Evolutionary conservation across 2,888 invertebrate genomes (phyloP).

Genomic region (Hirtodrosophila duncani): DNA sequence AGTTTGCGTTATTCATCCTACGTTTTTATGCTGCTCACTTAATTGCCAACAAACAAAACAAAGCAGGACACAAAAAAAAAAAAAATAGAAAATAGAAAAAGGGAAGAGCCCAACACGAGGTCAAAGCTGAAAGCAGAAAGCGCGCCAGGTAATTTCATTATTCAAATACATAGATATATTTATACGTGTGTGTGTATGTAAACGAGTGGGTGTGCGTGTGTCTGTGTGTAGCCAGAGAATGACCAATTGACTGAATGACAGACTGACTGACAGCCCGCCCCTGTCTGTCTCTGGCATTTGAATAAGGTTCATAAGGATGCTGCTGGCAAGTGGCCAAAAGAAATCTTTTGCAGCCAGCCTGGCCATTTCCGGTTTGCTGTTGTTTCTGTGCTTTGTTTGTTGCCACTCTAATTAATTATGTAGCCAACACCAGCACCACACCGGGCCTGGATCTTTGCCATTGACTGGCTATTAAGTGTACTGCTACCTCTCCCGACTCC

Average conservation of each 20-base stretch:
- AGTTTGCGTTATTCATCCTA: no score
- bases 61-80: not conserved
- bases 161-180: no score
- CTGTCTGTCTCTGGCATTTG: constrained; percentile 8
- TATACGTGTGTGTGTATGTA: no score
- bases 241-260: constrained; percentile 14
- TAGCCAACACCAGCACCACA: not conserved
- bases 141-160: constrained; percentile 58
- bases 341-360: not conserved
- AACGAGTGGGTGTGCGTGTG: no score
- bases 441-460: constrained; percentile 1
- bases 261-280: constrained; percentile 15
- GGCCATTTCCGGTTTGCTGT: constrained; percentile 11
- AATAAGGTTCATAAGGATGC: no score
- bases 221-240: no score
- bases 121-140: constrained; percentile 33
- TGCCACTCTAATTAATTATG: constrained; percentile 41
- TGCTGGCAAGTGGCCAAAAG: no score
- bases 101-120: constrained; percentile 29
- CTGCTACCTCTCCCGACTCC: no score
- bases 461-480: constrained; percentile 29
- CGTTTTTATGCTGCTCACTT: constrained; percentile 47
- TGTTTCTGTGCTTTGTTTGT: constrained; percentile 25
- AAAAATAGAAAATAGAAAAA: constrained; percentile 9
- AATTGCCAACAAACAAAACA: constrained; percentile 21